Conservation (phyloP, 2,888 invertebrate genomes). For the Synergus umbraculus region DNA sequence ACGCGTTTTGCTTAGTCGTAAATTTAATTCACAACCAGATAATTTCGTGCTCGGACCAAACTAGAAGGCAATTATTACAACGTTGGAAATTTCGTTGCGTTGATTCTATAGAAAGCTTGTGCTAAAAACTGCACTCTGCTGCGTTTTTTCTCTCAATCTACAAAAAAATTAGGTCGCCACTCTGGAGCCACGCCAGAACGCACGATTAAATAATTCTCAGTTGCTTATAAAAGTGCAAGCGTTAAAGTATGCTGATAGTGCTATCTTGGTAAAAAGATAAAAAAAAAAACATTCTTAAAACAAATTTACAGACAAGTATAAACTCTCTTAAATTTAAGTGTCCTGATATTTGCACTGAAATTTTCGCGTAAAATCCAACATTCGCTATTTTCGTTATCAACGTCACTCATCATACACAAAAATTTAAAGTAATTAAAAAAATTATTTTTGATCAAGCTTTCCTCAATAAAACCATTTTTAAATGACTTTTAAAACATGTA, state of each 20-base stretch:
- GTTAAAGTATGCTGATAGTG: conserved; percentile 76
- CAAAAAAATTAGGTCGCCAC: conserved; percentile 75
- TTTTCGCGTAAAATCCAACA: conserved; percentile 51
- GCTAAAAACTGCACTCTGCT: conserved; percentile 48
- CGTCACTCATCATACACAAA: conserved; percentile 41
- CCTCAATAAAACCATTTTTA: too few species aligned
- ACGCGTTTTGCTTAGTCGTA: conserved; percentile 34
- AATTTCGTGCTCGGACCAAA: background rate
- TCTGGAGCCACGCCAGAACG: conserved; percentile 74
- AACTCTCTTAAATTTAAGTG: conserved; percentile 55
- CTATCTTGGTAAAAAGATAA: conserved; percentile 75
- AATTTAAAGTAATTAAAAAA: conserved; percentile 13
- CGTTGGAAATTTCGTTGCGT: conserved; percentile 19
- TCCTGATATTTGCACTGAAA: conserved; percentile 51
- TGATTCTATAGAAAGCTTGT: conserved; percentile 33
- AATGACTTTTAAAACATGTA: too few species aligned
- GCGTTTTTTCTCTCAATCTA: conserved; percentile 57
- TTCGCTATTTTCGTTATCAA: conserved; percentile 45
- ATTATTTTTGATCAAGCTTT: background rate
- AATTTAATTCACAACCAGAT: conserved; percentile 13
- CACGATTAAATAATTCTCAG: conserved; percentile 76
- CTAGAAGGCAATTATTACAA: conserved; percentile 14
- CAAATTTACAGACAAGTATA: conserved; percentile 69
- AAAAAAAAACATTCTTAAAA: conserved; percentile 72
- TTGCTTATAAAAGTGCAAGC: conserved; percentile 76